phyloP scores from a whole-genome alignment of 2,888 invertebrate genomes.

The Cephus pulcher region DNA sequence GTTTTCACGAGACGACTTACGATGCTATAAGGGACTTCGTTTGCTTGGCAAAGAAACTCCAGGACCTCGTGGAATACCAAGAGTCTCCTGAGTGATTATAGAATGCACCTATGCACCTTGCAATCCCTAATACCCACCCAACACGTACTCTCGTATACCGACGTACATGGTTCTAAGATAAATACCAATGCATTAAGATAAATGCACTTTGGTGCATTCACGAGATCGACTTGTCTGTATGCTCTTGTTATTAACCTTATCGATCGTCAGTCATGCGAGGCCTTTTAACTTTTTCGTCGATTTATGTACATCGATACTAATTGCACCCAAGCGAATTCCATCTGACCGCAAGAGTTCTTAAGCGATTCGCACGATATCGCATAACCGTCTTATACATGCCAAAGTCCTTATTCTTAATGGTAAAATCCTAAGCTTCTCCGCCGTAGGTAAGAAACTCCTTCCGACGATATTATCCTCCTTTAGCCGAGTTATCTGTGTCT shows the following conservation, averaged over 20 bases:
- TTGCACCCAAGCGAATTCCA: conserved; percentile 36
- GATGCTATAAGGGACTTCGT: not conserved
- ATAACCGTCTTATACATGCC: not conserved
- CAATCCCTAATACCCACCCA: not conserved
- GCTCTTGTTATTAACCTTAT: conserved; percentile 20
- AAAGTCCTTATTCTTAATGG: not conserved
- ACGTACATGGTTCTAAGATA: not conserved
- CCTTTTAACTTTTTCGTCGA: conserved; percentile 15
- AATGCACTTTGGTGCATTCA: not conserved
- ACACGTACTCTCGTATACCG: not conserved
- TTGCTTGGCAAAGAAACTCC: not conserved
- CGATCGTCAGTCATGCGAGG: conserved; percentile 20
- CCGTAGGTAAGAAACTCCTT: not conserved
- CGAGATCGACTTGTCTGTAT: not conserved
- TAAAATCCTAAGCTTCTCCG: not conserved
- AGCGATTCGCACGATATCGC: not conserved
- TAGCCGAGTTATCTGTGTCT: not conserved
- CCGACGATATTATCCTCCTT: not conserved
- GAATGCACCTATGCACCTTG: not conserved
- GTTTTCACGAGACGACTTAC: not conserved
- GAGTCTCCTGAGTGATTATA: not conserved
- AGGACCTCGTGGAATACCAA: not conserved
- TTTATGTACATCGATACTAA: conserved; percentile 14
- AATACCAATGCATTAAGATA: not conserved
- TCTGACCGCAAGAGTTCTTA: conserved; percentile 31